These are phyloP conservation scores for Apolygus lucorum DNA, from an alignment of 1,140 invertebrate genomes.

Conservation along the genomic window DNA sequence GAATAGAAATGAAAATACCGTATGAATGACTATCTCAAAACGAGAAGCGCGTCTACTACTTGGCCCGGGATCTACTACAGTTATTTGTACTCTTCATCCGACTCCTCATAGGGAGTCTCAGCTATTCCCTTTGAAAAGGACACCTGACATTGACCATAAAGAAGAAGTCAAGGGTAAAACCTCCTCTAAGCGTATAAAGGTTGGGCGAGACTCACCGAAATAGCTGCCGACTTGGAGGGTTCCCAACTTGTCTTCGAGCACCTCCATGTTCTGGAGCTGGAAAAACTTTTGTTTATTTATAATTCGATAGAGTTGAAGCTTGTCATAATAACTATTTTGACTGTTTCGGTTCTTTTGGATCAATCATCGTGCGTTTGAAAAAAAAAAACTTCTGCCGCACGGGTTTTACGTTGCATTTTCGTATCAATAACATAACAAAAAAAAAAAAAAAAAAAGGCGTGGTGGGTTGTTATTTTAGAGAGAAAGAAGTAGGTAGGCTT, in stretches of 20 bases:
- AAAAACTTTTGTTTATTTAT: background rate
- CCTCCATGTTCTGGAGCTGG: background rate
- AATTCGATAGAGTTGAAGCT: background rate
- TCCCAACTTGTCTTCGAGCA: background rate
- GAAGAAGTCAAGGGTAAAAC: background rate
- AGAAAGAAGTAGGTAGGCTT: too few relatives aligned
- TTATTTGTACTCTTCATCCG: background rate
- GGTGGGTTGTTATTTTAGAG: too few relatives aligned
- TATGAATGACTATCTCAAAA: too few relatives aligned
- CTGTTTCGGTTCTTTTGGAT: too few relatives aligned
- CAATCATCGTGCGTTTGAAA: too few relatives aligned
- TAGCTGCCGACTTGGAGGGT: background rate
- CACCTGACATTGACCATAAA: background rate
- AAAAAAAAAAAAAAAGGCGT: too few relatives aligned
- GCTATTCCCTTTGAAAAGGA: background rate
- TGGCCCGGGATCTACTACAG: too few relatives aligned
- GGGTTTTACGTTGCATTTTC: too few relatives aligned
- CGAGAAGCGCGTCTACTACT: too few relatives aligned
- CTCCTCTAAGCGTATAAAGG: background rate
- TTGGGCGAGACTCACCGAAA: background rate
- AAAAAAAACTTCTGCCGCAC: too few relatives aligned
- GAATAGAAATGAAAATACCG: too few relatives aligned
- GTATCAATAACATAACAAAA: too few relatives aligned
- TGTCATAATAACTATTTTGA: background rate
- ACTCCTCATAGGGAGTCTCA: background rate